A percentile compares a stretch with the other conserved stretches of the same genome.
Conservation (phyloP, 2,888 invertebrate species). For the Amaurobius ferox region DNA sequence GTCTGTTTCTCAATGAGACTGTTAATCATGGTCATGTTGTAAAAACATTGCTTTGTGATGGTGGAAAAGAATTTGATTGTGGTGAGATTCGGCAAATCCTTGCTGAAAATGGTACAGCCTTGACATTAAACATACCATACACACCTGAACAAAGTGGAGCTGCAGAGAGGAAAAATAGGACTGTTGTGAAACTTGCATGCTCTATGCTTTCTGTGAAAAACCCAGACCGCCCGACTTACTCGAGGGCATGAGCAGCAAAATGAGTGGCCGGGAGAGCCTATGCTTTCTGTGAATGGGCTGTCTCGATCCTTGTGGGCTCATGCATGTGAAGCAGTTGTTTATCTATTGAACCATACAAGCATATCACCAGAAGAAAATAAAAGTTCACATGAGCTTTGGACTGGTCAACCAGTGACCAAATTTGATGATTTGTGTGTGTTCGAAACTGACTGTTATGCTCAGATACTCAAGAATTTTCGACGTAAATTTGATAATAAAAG, state of each 20-base stretch:
- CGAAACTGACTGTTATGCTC: constrained; percentile 21
- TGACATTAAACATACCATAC: neutral
- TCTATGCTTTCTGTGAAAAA: too few relatives aligned
- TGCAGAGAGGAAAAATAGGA: neutral
- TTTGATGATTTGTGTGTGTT: constrained; percentile 57
- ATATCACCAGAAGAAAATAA: neutral
- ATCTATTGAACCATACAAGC: neutral
- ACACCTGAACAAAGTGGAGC: neutral
- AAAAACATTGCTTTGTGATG: neutral
- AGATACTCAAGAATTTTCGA: constrained; percentile 13
- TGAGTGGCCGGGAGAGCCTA: too few relatives aligned
- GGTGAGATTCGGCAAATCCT: neutral
- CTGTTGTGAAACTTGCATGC: neutral
- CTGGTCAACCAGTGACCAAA: neutral
- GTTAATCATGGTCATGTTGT: neutral
- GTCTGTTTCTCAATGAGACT: neutral
- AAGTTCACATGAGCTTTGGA: neutral
- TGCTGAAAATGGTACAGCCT: neutral
- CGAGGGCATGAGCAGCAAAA: too few relatives aligned
- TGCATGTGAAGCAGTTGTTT: neutral
- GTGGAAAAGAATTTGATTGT: neutral
- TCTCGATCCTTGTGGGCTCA: neutral
- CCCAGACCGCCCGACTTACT: too few relatives aligned
- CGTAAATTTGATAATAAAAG: constrained; percentile 24
- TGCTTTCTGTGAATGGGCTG: too few relatives aligned